Evolutionary conservation across 1,140 invertebrate species (phyloP).

Genomic region (Carposina sasakii): DNA sequence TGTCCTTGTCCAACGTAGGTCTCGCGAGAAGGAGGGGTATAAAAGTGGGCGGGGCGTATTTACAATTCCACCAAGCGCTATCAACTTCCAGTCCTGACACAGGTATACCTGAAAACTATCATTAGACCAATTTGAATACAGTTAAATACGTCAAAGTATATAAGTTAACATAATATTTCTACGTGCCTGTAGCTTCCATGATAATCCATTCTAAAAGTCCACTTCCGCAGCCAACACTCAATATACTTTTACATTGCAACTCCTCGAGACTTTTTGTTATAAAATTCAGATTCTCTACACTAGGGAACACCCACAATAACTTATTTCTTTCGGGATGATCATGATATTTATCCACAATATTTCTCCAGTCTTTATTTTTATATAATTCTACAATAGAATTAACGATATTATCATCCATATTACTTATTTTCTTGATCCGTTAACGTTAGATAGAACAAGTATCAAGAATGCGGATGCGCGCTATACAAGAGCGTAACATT

Average conservation of each 20-base stretch:
- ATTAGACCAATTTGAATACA: too few species aligned
- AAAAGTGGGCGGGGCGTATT: conserved; percentile 66
- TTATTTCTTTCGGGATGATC: conserved; percentile 52
- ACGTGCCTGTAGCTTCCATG: conserved; percentile 49
- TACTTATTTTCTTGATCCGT: conserved; percentile 1
- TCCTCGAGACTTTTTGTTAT: conserved; percentile 35
- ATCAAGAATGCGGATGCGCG: not conserved
- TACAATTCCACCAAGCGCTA: conserved; percentile 65
- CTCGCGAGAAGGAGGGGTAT: conserved; percentile 56
- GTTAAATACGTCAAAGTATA: too few species aligned
- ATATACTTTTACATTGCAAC: conserved; percentile 36
- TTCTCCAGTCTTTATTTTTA: conserved; percentile 51
- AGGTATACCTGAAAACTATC: conserved; percentile 44
- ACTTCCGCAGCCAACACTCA: conserved; percentile 68
- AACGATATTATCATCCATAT: conserved; percentile 40
- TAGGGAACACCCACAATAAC: conserved; percentile 66
- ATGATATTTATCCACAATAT: conserved; percentile 49
- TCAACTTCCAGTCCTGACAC: conserved; percentile 66
- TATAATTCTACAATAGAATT: conserved; percentile 35
- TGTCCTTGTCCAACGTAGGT: conserved; percentile 43
- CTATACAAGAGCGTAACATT: not conserved
- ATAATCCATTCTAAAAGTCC: conserved; percentile 70
- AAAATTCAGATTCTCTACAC: conserved; percentile 58
- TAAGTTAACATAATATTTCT: too few species aligned
- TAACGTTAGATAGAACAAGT: not conserved